These are phyloP conservation scores for Leuciscus waleckii DNA, from an alignment of 2,797 vertebrate species.

Conservation along the genomic window DNA sequence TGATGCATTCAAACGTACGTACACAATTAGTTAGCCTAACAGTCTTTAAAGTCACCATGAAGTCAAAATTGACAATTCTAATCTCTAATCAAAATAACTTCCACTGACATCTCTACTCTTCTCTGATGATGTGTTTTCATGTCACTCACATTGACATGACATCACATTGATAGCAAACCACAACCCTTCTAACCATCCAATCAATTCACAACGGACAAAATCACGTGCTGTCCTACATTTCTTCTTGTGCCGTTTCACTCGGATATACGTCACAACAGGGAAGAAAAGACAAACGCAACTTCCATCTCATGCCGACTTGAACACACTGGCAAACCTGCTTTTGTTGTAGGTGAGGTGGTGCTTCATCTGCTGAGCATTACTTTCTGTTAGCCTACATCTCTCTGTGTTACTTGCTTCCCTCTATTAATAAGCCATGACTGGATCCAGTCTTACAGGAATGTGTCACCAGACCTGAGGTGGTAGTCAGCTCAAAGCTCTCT, in stretches of 20 bases:
- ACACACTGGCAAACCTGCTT: not conserved
- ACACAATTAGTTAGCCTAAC: not conserved
- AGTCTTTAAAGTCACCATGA: too few relatives aligned
- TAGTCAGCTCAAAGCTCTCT: slow-evolving; percentile 10
- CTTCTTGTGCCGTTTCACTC: not conserved
- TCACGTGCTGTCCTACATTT: not conserved
- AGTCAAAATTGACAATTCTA: not conserved
- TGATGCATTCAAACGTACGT: not conserved
- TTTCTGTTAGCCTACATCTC: slow-evolving; percentile 1
- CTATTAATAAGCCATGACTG: slow-evolving; percentile 39
- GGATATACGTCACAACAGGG: not conserved
- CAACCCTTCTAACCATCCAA: not conserved
- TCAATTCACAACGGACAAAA: not conserved
- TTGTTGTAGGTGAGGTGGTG: not conserved
- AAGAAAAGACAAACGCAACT: not conserved
- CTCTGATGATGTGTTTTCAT: not conserved
- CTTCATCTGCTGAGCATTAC: slow-evolving; percentile 10
- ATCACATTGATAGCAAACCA: not conserved
- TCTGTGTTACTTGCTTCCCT: slow-evolving; percentile 24
- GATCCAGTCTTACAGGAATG: slow-evolving; percentile 21
- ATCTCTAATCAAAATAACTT: not conserved
- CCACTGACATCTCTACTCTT: not conserved
- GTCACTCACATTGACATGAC: not conserved
- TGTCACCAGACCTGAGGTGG: not conserved
- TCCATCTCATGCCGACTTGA: not conserved